These are phyloP conservation scores for Lomographa bimaculata DNA, from an alignment of 2,888 invertebrate genomes.

Conservation along the genomic window DNA sequence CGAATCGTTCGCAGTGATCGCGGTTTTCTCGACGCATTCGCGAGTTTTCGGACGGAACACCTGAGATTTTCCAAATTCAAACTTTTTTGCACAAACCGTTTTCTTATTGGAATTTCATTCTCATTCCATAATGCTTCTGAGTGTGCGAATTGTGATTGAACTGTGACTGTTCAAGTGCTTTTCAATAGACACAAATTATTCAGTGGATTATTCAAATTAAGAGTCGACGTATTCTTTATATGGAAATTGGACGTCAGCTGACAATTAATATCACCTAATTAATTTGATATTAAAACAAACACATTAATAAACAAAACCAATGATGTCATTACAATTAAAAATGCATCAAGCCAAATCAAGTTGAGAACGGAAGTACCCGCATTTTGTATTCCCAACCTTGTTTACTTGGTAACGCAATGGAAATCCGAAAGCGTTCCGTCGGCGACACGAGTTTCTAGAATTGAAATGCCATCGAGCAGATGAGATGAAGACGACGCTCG, in stretches of 20 bases:
- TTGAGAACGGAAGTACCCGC: constrained; percentile 11
- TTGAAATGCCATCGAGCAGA: constrained; percentile 69
- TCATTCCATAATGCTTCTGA: constrained; percentile 31
- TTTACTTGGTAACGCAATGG: constrained; percentile 26
- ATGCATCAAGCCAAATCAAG: constrained; percentile 7
- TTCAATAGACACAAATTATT: constrained; percentile 5
- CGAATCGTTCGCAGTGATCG: constrained; percentile 65
- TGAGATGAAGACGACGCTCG: constrained; percentile 82
- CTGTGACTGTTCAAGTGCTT: constrained; percentile 39
- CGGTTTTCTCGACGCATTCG: constrained; percentile 48
- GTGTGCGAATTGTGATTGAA: constrained; percentile 50
- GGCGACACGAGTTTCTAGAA: constrained; percentile 29
- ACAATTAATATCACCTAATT: not conserved
- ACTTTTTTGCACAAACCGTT: too few relatives aligned
- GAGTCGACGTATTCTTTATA: not conserved
- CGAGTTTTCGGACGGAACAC: constrained; percentile 44
- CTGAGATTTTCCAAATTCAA: constrained; percentile 27
- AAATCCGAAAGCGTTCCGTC: constrained; percentile 26
- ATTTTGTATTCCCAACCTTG: too few relatives aligned
- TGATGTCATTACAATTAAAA: constrained; percentile 4
- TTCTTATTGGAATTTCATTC: constrained; percentile 25
- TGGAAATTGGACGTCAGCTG: not conserved
- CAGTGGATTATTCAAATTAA: not conserved
- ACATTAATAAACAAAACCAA: not conserved
- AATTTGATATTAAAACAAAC: not conserved